Evolutionary conservation across 2,113 vertebrate species (phyloP).

Genomic region (Pachycephala philippinensis): DNA sequence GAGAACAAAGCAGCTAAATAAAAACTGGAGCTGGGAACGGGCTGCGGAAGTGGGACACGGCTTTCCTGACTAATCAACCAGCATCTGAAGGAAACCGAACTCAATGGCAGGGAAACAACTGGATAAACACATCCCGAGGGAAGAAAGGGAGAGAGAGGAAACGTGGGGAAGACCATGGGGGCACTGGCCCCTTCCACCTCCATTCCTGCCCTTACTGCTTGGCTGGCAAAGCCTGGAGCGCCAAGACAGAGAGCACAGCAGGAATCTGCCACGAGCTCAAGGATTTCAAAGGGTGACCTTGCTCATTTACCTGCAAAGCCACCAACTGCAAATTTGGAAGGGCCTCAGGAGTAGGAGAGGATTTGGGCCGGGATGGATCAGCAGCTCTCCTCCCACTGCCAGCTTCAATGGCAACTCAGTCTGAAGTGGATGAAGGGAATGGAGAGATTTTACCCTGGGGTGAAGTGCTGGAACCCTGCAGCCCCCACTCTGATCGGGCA

Average conservation of each 20-base stretch:
- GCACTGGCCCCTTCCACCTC: neutral
- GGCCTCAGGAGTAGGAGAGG: neutral
- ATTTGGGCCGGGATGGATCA: neutral
- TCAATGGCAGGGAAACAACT: slow-evolving; percentile 47
- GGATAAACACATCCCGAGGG: slow-evolving; percentile 52
- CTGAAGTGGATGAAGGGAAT: neutral
- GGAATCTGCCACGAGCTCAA: neutral
- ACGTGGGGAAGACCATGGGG: neutral
- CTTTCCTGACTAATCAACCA: slow-evolving; percentile 33
- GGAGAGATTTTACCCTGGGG: neutral
- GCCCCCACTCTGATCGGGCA: neutral
- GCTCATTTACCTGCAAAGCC: neutral
- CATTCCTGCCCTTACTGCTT: neutral
- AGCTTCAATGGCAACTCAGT: rapidly evolving
- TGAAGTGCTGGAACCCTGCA: neutral
- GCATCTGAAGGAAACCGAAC: slow-evolving; percentile 41
- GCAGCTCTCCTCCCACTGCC: neutral
- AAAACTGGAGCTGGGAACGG: slow-evolving; percentile 50
- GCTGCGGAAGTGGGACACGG: slow-evolving; percentile 23
- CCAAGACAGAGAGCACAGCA: neutral
- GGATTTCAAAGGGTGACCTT: neutral
- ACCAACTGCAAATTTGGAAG: neutral
- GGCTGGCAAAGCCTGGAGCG: neutral
- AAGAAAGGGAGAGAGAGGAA: slow-evolving; percentile 37
- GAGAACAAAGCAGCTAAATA: slow-evolving; percentile 52